Conservation (phyloP, 2,888 invertebrate species). For the Hedychridium roseum region DNA sequence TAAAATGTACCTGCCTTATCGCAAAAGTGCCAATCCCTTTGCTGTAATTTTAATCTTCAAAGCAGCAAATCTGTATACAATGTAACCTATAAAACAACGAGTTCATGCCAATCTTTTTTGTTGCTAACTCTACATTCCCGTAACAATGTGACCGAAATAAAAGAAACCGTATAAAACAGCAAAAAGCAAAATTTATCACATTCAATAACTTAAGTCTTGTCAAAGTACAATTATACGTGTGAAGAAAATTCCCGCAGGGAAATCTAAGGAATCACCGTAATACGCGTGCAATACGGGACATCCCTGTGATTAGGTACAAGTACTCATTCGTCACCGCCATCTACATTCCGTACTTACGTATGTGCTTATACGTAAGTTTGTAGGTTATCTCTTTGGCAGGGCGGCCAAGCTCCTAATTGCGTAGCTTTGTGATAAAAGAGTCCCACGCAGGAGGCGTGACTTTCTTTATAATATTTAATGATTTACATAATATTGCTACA, state of each 20-base stretch:
- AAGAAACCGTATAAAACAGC: background rate
- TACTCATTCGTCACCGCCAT: slow-evolving; percentile 7
- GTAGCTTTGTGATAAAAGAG: too few relatives aligned
- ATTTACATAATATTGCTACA: too few relatives aligned
- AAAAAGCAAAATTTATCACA: background rate
- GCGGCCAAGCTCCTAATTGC: too few relatives aligned
- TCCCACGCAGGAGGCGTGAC: too few relatives aligned
- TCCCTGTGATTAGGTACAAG: slow-evolving; percentile 23
- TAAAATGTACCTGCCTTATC: background rate
- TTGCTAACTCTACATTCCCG: background rate
- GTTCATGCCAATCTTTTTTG: too few relatives aligned
- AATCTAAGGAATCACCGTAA: slow-evolving; percentile 17
- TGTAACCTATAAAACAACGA: too few relatives aligned
- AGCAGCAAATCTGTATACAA: too few relatives aligned
- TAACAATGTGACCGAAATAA: background rate
- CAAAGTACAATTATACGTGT: background rate
- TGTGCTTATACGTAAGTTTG: too few relatives aligned
- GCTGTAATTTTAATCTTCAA: background rate
- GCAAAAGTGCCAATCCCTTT: background rate
- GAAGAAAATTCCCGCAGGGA: too few relatives aligned
- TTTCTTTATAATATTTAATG: too few relatives aligned
- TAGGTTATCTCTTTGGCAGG: too few relatives aligned
- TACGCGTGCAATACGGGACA: slow-evolving; percentile 26
- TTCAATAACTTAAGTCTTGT: background rate
- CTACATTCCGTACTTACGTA: too few relatives aligned